Percentiles rank a stretch among this genome's conserved stretches.
phyloP scores from a whole-genome alignment of 2,888 invertebrate genomes.

The Aleiodes testaceus region DNA sequence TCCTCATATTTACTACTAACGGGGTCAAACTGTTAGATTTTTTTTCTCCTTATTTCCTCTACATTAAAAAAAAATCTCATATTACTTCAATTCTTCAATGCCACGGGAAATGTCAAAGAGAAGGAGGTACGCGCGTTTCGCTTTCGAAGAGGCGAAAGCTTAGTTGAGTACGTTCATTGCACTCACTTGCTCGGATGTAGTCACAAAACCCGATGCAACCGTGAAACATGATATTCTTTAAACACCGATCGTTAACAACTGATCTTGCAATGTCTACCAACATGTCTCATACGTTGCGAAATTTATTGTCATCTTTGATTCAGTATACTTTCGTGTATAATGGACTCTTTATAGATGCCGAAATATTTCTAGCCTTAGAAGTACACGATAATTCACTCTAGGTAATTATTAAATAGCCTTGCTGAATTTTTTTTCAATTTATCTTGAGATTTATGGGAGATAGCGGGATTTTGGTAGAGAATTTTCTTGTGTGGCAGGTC shows the following conservation, averaged over 20 bases:
- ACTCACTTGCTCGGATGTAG: constrained; percentile 20
- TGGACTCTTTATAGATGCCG: not conserved
- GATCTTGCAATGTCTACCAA: constrained; percentile 39
- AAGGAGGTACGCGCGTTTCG: constrained; percentile 34
- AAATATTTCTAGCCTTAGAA: not conserved
- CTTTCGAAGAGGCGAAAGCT: constrained; percentile 42
- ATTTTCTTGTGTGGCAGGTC: too few relatives aligned
- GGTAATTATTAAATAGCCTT: too few relatives aligned
- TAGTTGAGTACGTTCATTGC: constrained; percentile 29
- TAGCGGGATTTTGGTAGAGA: too few relatives aligned
- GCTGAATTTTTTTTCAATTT: too few relatives aligned
- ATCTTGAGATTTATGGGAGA: constrained; percentile 7
- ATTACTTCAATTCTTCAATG: constrained; percentile 12
- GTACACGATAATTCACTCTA: not conserved
- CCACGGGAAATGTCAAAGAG: constrained; percentile 24
- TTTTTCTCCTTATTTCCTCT: constrained; percentile 15
- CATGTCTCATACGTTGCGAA: constrained; percentile 11
- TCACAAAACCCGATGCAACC: constrained; percentile 47
- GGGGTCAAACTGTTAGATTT: constrained; percentile 12
- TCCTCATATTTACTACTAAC: constrained; percentile 1
- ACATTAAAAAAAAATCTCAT: not conserved
- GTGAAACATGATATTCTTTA: constrained; percentile 49
- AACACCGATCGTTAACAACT: constrained; percentile 30
- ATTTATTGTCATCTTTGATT: constrained; percentile 44
- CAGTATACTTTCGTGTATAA: constrained; percentile 10